Conservation (phyloP, 2,797 vertebrate genomes). For the Sitta carolinensis region DNA sequence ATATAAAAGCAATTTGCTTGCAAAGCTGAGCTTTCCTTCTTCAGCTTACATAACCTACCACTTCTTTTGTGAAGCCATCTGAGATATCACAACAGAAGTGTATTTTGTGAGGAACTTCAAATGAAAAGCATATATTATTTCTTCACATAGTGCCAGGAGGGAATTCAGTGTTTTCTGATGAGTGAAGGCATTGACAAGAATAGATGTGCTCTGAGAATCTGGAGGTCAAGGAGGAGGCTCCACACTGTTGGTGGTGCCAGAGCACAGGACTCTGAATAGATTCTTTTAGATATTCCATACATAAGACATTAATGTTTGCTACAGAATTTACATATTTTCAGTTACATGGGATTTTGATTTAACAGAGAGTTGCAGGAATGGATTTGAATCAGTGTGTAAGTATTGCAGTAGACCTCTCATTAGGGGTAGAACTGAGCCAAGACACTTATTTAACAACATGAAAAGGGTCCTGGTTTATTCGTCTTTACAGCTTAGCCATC, state of each 20-base stretch:
- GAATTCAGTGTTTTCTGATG: neutral
- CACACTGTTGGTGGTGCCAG: neutral
- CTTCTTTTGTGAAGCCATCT: neutral
- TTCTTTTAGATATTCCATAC: neutral
- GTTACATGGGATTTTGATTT: neutral
- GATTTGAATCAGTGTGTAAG: neutral
- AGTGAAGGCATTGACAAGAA: neutral
- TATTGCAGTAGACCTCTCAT: no score
- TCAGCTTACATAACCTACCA: neutral
- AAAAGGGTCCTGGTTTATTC: no score
- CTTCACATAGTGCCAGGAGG: neutral
- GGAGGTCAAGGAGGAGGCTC: neutral
- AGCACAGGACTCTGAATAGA: neutral
- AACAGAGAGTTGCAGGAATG: neutral
- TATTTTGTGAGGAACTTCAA: neutral
- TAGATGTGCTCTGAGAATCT: neutral
- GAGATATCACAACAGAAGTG: neutral
- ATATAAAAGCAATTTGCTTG: neutral
- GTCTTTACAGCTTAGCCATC: no score
- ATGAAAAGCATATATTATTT: neutral
- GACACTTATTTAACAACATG: no score
- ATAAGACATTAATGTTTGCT: neutral
- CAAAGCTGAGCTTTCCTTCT: neutral
- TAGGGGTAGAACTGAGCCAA: no score
- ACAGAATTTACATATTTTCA: neutral